Conservation (phyloP, 92 coral and sea anemone genomes). For the Porites divaricata region DNA sequence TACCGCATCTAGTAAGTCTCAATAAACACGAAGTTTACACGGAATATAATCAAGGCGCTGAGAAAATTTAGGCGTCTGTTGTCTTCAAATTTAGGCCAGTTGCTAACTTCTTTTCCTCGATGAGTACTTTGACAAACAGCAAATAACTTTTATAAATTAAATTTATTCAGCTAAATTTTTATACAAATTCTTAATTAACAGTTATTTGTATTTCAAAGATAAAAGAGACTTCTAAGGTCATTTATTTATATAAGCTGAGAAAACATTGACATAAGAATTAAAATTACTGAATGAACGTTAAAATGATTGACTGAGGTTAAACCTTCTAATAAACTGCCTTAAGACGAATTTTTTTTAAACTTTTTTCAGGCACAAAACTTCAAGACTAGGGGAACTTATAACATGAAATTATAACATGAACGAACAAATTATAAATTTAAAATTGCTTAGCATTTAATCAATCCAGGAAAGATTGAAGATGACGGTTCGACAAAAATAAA, state of each 20-base stretch:
- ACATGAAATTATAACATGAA: too few species aligned
- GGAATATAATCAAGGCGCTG: background rate
- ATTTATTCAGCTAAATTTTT: conserved; percentile 11
- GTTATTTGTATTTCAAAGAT: background rate
- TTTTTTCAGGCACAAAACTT: background rate
- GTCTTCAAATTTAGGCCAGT: background rate
- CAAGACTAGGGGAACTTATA: too few species aligned
- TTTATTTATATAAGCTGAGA: background rate
- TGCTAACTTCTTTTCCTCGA: background rate
- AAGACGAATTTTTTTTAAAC: background rate
- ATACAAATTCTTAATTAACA: conserved; percentile 2
- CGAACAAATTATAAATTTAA: too few species aligned
- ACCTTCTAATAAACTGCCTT: background rate
- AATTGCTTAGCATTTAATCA: too few species aligned
- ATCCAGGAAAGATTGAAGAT: too few species aligned
- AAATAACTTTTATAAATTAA: conserved; percentile 6
- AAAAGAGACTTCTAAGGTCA: background rate
- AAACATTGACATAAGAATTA: conserved; percentile 23
- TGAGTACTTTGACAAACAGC: background rate
- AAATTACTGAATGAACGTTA: conserved; percentile 1
- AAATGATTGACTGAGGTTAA: background rate
- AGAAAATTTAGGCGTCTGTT: background rate
- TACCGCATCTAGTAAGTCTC: too few species aligned
- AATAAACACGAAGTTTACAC: background rate
- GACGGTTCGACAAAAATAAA: too few species aligned